These are phyloP conservation scores for Drosophila antonietae DNA, from an alignment of 2,888 invertebrate genomes.

Conservation along the genomic window DNA sequence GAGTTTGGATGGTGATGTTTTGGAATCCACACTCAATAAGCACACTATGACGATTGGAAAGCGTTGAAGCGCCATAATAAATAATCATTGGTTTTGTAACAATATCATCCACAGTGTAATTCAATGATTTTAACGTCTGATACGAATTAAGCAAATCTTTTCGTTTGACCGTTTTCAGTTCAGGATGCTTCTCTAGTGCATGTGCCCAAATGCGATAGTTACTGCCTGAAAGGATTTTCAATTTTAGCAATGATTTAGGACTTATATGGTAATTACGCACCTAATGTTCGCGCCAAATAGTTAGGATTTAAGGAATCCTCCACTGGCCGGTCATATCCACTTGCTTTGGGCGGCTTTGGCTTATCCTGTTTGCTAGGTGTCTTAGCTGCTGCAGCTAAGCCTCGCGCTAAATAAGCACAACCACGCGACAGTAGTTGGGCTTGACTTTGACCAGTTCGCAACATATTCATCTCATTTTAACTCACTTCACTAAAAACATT, in stretches of 20 bases:
- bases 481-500: neutral
- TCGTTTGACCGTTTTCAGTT: conserved; percentile 74
- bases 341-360: conserved; percentile 11
- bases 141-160: conserved; percentile 77
- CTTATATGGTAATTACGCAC: conserved; percentile 28
- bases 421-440: conserved; percentile 36
- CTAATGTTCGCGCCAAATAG: conserved; percentile 61
- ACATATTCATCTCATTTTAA: conserved; percentile 53
- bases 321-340: conserved; percentile 27
- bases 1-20: conserved; percentile 82
- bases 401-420: conserved; percentile 26
- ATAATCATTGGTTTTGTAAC: conserved; percentile 86
- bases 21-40: conserved; percentile 87
- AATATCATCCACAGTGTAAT: conserved; percentile 86
- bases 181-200: conserved; percentile 75
- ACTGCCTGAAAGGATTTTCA: conserved; percentile 60
- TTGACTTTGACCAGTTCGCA: conserved; percentile 54
- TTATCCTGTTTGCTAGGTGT: conserved; percentile 22
- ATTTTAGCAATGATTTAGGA: neutral
- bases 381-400: conserved; percentile 33
- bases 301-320: conserved; percentile 62
- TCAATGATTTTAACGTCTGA: conserved; percentile 73
- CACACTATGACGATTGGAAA: conserved; percentile 87
- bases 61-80: conserved; percentile 86
- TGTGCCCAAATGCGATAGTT: conserved; percentile 69